Evolutionary conservation across 2,797 vertebrate species (phyloP).

Genomic region (Cirrhinus mrigala): DNA sequence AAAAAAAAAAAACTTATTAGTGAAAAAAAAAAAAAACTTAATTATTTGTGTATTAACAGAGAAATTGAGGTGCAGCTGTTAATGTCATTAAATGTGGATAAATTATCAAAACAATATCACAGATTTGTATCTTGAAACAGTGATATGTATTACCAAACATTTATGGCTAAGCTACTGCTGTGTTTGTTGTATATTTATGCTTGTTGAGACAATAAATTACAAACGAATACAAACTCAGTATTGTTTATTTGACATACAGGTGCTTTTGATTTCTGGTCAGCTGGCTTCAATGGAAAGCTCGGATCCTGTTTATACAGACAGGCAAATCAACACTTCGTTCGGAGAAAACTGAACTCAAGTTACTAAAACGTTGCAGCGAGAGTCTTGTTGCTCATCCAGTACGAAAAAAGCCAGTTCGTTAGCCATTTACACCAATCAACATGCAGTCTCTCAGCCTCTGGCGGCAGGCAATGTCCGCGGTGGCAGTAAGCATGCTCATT

Average conservation of each 20-base stretch:
- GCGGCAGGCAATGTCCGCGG: conserved; percentile 63
- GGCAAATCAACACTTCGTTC: conserved; percentile 67
- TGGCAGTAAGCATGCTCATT: conserved; percentile 66
- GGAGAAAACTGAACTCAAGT: conserved; percentile 65
- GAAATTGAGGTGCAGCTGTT: not conserved
- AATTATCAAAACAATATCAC: not conserved
- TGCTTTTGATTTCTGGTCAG: conserved; percentile 78
- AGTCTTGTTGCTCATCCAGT: conserved; percentile 58
- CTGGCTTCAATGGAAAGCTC: conserved; percentile 77
- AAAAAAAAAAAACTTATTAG: no score
- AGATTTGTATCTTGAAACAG: not conserved
- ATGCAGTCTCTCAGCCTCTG: conserved; percentile 62
- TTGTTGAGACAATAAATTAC: conserved; percentile 43
- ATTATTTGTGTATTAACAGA: not conserved
- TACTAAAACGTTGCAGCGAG: conserved; percentile 63
- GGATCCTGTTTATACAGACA: conserved; percentile 75
- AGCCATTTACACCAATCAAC: conserved; percentile 59
- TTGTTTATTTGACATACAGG: conserved; percentile 86
- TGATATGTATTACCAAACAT: not conserved
- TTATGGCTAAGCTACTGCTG: not conserved
- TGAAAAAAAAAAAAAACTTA: no score
- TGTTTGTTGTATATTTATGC: conserved; percentile 7
- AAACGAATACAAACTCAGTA: conserved; percentile 78
- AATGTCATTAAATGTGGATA: not conserved
- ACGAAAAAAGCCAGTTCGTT: conserved; percentile 56